Percentiles rank a stretch among this genome's conserved stretches.
Evolutionary conservation across 1,140 invertebrate species (phyloP).

Genomic region (Copidosoma floridanum): DNA sequence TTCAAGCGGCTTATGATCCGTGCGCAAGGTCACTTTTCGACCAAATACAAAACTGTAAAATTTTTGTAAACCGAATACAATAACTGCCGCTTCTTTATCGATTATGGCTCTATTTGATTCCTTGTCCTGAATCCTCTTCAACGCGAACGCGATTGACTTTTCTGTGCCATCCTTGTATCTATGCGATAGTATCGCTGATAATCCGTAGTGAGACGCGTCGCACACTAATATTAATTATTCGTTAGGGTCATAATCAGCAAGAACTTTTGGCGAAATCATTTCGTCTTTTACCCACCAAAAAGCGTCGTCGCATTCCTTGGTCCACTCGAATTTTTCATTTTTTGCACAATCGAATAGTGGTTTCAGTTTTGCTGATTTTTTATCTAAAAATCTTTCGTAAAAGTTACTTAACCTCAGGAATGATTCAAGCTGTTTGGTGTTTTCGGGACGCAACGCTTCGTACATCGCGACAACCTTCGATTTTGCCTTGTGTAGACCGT

Average conservation of each 20-base stretch:
- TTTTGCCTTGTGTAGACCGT: constrained; percentile 33
- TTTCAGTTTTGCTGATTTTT: too few relatives aligned
- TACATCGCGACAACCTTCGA: constrained; percentile 29
- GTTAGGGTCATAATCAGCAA: constrained; percentile 37
- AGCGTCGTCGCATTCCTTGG: too few relatives aligned
- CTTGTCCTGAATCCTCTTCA: too few relatives aligned
- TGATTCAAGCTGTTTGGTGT: background rate
- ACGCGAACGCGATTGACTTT: constrained; percentile 6
- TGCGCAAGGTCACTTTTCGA: constrained; percentile 38
- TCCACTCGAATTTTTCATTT: constrained; percentile 1
- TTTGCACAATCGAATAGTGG: constrained; percentile 20
- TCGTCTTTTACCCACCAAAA: constrained; percentile 29
- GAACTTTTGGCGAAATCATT: constrained; percentile 29
- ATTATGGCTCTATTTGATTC: too few relatives aligned
- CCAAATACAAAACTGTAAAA: constrained; percentile 52
- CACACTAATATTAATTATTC: constrained; percentile 37
- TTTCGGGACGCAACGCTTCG: constrained; percentile 24
- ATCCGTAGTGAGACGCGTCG: too few relatives aligned
- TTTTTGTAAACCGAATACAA: constrained; percentile 21
- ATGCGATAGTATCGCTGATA: constrained; percentile 45
- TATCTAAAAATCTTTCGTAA: constrained; percentile 29
- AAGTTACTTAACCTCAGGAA: background rate
- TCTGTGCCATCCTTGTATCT: constrained; percentile 27
- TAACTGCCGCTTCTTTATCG: background rate
- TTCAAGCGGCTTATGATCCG: constrained; percentile 47